Evolutionary conservation across 2,797 vertebrate species (phyloP).

Genomic region (Tachyglossus aculeatus): DNA sequence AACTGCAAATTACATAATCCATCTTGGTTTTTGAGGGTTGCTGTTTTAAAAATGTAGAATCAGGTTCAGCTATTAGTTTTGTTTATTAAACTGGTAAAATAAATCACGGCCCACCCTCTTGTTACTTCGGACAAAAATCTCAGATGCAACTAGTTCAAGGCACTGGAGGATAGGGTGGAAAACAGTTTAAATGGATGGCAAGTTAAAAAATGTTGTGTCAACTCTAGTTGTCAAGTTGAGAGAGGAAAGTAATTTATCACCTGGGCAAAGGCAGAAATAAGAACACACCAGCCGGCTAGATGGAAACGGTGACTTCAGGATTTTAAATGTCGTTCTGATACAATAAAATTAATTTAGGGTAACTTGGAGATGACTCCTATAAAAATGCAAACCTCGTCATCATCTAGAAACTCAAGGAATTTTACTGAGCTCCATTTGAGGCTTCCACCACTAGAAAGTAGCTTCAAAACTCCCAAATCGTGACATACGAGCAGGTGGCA

Average conservation of each 20-base stretch:
- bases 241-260: not conserved
- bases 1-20: constrained; percentile 36
- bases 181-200: constrained; percentile 18
- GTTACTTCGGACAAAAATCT: constrained; percentile 19
- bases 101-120: constrained; percentile 13
- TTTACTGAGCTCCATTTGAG: no score
- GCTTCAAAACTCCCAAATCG: no score
- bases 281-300: not conserved
- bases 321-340: constrained; percentile 10
- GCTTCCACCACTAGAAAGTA: no score
- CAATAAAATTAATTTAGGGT: not conserved
- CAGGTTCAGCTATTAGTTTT: constrained; percentile 39
- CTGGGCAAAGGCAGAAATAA: not conserved
- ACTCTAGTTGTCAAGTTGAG: not conserved
- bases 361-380: constrained; percentile 4
- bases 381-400: not conserved
- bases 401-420: no score
- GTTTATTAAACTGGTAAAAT: constrained; percentile 34
- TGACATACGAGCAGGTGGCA: no score
- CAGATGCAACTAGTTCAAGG: not conserved
- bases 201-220: constrained; percentile 22
- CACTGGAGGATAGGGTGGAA: constrained; percentile 13
- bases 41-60: constrained; percentile 17
- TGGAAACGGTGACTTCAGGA: not conserved
- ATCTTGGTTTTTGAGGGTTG: constrained; percentile 38